Base-by-base conservation (phyloP, 2,113 vertebrate species). In the Platichthys stellatus region DNA sequence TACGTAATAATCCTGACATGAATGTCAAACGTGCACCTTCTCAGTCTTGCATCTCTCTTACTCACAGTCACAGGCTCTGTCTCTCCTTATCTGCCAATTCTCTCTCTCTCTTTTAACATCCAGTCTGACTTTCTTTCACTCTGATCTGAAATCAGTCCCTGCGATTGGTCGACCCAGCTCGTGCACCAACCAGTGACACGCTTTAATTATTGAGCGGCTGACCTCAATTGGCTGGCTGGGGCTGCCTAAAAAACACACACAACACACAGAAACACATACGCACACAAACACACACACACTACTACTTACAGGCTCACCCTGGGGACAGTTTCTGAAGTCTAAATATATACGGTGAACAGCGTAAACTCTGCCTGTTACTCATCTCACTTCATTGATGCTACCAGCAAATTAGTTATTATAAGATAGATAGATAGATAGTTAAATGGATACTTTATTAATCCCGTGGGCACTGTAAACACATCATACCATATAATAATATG, bases 161-260 rank as follows among this genome's bases (percentile, higher is more conserved):
- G 57, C 80, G 85, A 91, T 87, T 87, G 88, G 88, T 26, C 2
- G 71, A 90, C 84, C 86, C 69, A 82, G 74, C 86, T 78, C 8
- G 8, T 72, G 75, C 83, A 86, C 85, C 86, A 88, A 91, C 92
- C 92, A 90, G 89, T 93, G 90, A 89, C 91, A 89, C 28, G 81
- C 85, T 92, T 92, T 84, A 92, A 93, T 93, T 91, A 94, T 92
- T 93, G 91, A 92, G 78, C 66, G 81, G 62, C 76, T 94, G 93
- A 94, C 93, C 93, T 94, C 86, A 85, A 94, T 92, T 90, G 92
- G 88, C 83, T 88, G 80, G 81, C 84, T 86, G 78, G 86, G 79
- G 79, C 74, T 83, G 78, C 76, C 85, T 87, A 69, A 78, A 72
- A 88, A 47, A 58, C 63, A 79, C n/a, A 54, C 76, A 77, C 62